These are phyloP conservation scores for Delia radicum DNA, from an alignment of 1,140 invertebrate species.

Conservation along the genomic window DNA sequence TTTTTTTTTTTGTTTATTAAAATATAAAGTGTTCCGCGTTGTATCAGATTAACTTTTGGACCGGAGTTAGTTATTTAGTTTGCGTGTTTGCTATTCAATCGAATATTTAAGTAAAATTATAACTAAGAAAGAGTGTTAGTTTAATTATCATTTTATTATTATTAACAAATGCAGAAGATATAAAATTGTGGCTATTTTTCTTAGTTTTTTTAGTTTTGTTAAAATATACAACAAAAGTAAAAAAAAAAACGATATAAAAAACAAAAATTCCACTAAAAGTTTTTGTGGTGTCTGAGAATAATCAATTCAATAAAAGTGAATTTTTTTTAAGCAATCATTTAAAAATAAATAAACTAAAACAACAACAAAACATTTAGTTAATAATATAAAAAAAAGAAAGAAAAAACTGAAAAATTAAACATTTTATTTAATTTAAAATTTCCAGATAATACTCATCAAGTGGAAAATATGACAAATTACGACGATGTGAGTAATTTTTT, in stretches of 20 bases:
- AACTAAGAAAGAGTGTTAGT: not conserved
- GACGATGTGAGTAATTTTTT: slow-evolving; percentile 49
- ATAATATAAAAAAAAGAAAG: not conserved
- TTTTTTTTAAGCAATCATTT: slow-evolving; percentile 25
- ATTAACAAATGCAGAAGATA: not conserved
- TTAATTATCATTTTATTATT: not conserved
- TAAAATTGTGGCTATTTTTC: not conserved
- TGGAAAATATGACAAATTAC: slow-evolving; percentile 52
- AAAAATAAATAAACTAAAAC: not conserved
- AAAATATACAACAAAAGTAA: no score
- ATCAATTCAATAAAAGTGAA: slow-evolving; percentile 14
- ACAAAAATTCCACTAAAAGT: not conserved
- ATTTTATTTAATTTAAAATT: not conserved
- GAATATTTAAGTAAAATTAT: not conserved
- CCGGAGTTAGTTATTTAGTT: not conserved
- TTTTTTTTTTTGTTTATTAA: not conserved
- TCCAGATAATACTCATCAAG: slow-evolving; percentile 37
- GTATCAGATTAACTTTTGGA: slow-evolving; percentile 1
- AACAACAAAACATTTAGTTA: not conserved
- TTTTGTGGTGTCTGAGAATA: not conserved
- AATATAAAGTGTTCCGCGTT: not conserved
- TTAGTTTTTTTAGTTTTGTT: not conserved
- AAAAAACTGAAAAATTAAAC: not conserved
- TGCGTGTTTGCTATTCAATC: not conserved
- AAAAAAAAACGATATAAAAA: no score